These are phyloP conservation scores for Steatornis caripensis DNA, from an alignment of 2,113 vertebrate genomes.

Conservation along the genomic window DNA sequence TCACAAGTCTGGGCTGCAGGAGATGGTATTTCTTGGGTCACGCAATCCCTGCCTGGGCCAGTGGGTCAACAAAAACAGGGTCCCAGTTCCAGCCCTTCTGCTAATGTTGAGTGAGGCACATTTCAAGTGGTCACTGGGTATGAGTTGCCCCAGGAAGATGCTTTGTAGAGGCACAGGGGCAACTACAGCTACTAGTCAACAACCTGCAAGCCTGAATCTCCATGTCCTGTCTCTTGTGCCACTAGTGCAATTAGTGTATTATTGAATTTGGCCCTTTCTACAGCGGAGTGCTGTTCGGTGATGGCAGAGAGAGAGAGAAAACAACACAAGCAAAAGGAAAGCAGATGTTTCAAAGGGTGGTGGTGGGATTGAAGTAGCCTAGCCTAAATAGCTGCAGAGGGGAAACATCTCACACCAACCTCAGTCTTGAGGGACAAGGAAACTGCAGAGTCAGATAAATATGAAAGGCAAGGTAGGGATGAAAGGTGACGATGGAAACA, in stretches of 20 bases:
- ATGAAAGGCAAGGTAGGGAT: not conserved
- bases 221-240: not conserved
- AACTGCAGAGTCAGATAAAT: not conserved
- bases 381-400: not conserved
- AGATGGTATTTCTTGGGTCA: not conserved
- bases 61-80: not conserved
- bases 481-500: not conserved
- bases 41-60: too few relatives aligned
- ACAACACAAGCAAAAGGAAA: not conserved
- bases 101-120: not conserved
- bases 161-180: not conserved
- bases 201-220: not conserved
- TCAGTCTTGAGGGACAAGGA: not conserved
- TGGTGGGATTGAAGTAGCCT: not conserved
- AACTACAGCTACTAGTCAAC: not conserved
- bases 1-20: not conserved
- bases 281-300: not conserved
- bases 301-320: not conserved
- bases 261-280: not conserved
- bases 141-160: not conserved
- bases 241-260: not conserved
- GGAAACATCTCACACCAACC: not conserved
- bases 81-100: not conserved
- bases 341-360: not conserved
- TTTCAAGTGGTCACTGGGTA: not conserved